These are phyloP conservation scores for Tridacna gigas DNA, from an alignment of 2,888 invertebrate genomes.

Conservation along the genomic window DNA sequence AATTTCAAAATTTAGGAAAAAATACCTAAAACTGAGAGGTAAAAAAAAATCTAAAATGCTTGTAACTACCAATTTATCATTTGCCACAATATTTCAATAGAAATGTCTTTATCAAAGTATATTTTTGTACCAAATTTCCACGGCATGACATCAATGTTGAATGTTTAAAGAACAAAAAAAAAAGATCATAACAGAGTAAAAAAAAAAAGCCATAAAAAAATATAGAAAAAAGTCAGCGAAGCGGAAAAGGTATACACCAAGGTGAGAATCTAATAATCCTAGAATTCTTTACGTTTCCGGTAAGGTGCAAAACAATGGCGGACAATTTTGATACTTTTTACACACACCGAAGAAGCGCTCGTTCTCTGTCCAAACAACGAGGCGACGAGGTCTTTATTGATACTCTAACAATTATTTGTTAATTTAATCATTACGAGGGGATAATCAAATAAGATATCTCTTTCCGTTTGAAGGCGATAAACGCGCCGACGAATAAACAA, in stretches of 20 bases:
- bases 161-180: too few relatives aligned
- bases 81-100: too few relatives aligned
- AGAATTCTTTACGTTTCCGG: constrained; percentile 11
- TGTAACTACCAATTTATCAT: too few relatives aligned
- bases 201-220: too few relatives aligned
- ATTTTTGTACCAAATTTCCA: too few relatives aligned
- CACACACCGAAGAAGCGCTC: constrained; percentile 31
- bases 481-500: constrained; percentile 6
- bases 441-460: constrained; percentile 56
- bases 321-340: constrained; percentile 13
- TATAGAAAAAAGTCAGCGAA: too few relatives aligned
- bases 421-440: constrained; percentile 57
- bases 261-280: constrained; percentile 29
- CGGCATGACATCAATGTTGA: too few relatives aligned
- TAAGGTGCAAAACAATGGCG: constrained; percentile 14
- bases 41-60: too few relatives aligned
- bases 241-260: background rate
- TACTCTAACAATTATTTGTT: constrained; percentile 54
- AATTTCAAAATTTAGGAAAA: too few relatives aligned
- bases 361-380: constrained; percentile 21
- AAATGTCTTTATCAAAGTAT: too few relatives aligned
- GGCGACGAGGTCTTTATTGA: constrained; percentile 24
- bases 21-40: too few relatives aligned
- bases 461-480: constrained; percentile 21
- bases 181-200: too few relatives aligned